Base-by-base conservation (phyloP, 1,140 invertebrate species). In the Camponotus vicinus region DNA sequence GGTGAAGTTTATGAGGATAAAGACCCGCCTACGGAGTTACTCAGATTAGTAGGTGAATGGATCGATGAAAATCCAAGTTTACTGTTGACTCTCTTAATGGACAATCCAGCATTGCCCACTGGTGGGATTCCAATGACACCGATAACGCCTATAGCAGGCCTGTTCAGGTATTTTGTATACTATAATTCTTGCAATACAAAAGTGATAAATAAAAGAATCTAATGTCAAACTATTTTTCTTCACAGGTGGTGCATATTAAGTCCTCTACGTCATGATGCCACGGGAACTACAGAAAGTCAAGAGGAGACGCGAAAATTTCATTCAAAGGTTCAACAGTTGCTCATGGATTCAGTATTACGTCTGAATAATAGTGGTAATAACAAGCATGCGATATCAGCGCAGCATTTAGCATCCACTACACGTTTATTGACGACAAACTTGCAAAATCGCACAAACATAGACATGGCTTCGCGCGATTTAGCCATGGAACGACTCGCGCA, bases 71-170 rank as follows among this genome's bases (percentile, higher is more conserved):
- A 97, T 94, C 96, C 96, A 1, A 95, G 96, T 82, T 92, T 98
- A 7, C 97, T 97, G 87, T 96, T 97, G 85, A 97, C 97, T 11
- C 97, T 97, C 1, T 96, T 98, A 86, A 95, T 96, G 86, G 97
- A 96, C 76, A 97, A 97, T 87, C 95, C 97, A 21, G 96, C 97
- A 6, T 92, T 98, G 40, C 97, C 97, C 0, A 96, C 95, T 57
- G 97, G 97, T 21, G 97, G 97, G 4, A 98, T 98, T 83, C 97
- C 97, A 0, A 98, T 98, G 97, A 97, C 97, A 18, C 97, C 97
- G 2, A 96, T 97, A 1, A 97, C 97, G n/a, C 97, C 98, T 0
- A 96, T 98, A 63, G 97, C 97, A 18, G 98, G 97, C 1, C 95
- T 98, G 4, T 96, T 98, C 76, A 94, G 94, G 94, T 71, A 75